Conservation (phyloP, 2,113 vertebrate genomes). For the Perognathus longimembris region DNA sequence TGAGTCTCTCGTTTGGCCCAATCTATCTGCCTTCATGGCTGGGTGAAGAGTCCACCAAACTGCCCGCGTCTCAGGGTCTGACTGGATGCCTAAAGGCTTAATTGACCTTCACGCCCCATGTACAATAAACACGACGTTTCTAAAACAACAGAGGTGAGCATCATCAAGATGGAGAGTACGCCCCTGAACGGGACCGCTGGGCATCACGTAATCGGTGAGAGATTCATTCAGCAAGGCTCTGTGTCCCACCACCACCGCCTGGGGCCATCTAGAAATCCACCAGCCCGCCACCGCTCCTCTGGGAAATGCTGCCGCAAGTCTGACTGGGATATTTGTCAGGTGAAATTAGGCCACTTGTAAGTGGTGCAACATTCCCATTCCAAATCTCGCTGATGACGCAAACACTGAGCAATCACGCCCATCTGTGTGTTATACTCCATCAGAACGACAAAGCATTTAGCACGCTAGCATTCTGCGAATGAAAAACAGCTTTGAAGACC, state of each 20-base stretch:
- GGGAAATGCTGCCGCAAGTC: constrained; percentile 59
- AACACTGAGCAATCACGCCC: constrained; percentile 77
- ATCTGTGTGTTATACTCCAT: constrained; percentile 66
- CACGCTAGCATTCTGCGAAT: constrained; percentile 33
- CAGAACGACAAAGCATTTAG: constrained; percentile 77
- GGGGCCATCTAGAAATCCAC: constrained; percentile 42
- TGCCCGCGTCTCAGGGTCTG: neutral
- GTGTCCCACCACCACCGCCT: constrained; percentile 52
- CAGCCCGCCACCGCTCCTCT: constrained; percentile 48
- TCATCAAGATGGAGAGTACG: constrained; percentile 51
- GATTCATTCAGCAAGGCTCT: constrained; percentile 54
- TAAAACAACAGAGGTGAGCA: constrained; percentile 68
- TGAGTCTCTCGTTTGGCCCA: neutral
- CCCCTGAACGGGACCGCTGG: constrained; percentile 44
- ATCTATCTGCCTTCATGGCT: neutral
- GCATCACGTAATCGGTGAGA: constrained; percentile 62
- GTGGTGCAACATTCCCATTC: constrained; percentile 65
- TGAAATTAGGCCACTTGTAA: constrained; percentile 77
- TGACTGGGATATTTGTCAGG: constrained; percentile 68
- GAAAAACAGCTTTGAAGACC: constrained; percentile 74
- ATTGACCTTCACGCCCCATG: constrained; percentile 56
- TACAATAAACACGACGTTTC: constrained; percentile 69
- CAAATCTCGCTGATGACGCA: constrained; percentile 78
- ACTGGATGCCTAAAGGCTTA: constrained; percentile 28
- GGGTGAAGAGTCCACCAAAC: neutral